phyloP scores from a whole-genome alignment of 2,797 vertebrate species.

The Antrozous pallidus region DNA sequence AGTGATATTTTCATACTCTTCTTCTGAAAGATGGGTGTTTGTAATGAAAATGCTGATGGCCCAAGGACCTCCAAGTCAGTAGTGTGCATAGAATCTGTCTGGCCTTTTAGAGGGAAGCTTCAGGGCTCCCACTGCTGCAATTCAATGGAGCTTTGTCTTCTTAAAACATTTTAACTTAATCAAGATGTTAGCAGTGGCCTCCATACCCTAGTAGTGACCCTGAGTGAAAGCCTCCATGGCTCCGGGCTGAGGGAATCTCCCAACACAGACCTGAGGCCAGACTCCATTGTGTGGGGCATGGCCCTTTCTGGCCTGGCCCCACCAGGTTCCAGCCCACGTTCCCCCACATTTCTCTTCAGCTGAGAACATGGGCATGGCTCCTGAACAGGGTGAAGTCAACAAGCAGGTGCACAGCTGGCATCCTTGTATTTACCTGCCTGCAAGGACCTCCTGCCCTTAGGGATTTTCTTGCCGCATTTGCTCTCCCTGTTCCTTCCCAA shows the following conservation, averaged over 20 bases:
- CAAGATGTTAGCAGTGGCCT: background rate
- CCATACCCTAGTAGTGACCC: rapidly evolving
- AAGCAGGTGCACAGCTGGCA: no score
- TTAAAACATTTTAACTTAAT: background rate
- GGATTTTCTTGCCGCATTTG: background rate
- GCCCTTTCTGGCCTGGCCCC: no score
- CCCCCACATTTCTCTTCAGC: no score
- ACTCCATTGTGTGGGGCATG: no score
- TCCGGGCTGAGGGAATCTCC: background rate
- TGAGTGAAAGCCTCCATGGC: background rate
- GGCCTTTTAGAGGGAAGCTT: background rate
- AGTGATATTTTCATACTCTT: background rate
- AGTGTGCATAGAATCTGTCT: background rate
- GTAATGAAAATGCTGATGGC: background rate
- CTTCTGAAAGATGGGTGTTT: background rate
- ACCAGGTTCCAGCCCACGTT: background rate
- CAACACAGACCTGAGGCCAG: background rate
- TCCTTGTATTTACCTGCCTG: background rate
- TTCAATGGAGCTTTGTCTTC: background rate
- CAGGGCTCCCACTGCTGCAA: background rate
- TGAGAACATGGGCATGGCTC: background rate
- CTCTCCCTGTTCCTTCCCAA: background rate
- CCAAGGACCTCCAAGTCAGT: background rate
- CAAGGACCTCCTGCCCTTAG: background rate
- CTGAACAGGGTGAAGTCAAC: background rate